Conservation (phyloP, 2,797 vertebrate species). For the Catamblyrhynchus diadema region DNA sequence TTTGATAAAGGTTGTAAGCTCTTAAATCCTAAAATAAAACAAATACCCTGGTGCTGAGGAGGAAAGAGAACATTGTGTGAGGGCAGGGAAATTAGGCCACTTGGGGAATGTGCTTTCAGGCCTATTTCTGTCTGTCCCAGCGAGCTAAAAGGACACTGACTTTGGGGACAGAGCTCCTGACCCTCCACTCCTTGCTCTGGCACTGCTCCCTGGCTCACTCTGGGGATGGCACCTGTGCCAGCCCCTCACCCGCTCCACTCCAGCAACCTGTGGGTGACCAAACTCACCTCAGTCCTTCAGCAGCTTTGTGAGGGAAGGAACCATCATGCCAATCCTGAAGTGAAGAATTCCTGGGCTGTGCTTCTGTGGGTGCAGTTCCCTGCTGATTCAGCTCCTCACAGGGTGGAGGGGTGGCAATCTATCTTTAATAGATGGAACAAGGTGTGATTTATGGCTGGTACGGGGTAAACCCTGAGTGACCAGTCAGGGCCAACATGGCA, state of each 20-base stretch:
- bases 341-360: background rate
- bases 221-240: background rate
- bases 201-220: background rate
- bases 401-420: background rate
- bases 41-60: background rate
- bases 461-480: background rate
- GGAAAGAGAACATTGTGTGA: background rate
- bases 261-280: background rate
- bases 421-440: background rate
- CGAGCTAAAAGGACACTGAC: background rate
- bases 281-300: background rate
- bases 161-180: background rate
- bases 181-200: background rate
- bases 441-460: background rate
- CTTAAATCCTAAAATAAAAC: slow-evolving; percentile 24
- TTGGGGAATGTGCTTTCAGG: background rate
- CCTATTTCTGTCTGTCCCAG: slow-evolving; percentile 17
- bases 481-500: background rate
- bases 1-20: background rate
- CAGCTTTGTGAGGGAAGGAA: background rate
- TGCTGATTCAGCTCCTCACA: background rate
- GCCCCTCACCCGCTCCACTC: background rate
- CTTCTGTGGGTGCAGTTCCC: background rate
- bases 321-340: background rate
- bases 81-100: background rate